Conservation (phyloP, 1,140 invertebrate genomes). For the Protaetia brevitarsis region DNA sequence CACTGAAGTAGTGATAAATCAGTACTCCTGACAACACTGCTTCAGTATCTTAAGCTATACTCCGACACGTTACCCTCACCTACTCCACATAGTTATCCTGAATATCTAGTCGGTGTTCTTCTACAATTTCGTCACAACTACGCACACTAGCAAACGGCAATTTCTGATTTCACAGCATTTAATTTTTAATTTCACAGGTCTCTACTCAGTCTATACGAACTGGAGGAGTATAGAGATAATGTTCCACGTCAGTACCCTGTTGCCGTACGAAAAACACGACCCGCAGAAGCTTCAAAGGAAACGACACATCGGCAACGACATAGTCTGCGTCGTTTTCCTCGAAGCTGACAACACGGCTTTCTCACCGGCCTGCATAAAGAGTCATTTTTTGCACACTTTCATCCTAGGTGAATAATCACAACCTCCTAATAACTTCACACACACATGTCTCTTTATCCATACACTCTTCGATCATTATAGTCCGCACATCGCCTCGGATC, state of each 20-base stretch:
- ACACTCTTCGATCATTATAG: slow-evolving; percentile 47
- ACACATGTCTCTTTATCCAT: too few relatives aligned
- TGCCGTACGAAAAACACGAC: slow-evolving; percentile 89
- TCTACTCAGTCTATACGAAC: slow-evolving; percentile 89
- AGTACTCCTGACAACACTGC: too few relatives aligned
- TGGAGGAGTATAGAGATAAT: slow-evolving; percentile 93
- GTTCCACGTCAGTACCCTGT: slow-evolving; percentile 92
- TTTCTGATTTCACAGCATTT: not conserved
- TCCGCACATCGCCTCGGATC: slow-evolving; percentile 80
- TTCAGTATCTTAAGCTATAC: too few relatives aligned
- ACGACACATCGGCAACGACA: slow-evolving; percentile 95
- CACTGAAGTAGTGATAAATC: too few relatives aligned
- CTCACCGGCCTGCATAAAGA: slow-evolving; percentile 89
- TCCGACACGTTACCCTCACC: too few relatives aligned
- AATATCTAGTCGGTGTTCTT: too few relatives aligned
- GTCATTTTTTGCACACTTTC: slow-evolving; percentile 89
- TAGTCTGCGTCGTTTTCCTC: slow-evolving; percentile 94
- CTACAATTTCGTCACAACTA: too few relatives aligned
- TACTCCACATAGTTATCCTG: too few relatives aligned
- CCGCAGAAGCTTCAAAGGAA: slow-evolving; percentile 93
- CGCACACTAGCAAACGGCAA: too few relatives aligned
- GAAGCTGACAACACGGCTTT: slow-evolving; percentile 90
- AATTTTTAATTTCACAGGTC: slow-evolving; percentile 62
- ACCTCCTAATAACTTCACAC: too few relatives aligned
- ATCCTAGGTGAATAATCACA: slow-evolving; percentile 77